These are phyloP conservation scores for Drosophila tani DNA, from an alignment of 1,140 invertebrate genomes.

Conservation along the genomic window DNA sequence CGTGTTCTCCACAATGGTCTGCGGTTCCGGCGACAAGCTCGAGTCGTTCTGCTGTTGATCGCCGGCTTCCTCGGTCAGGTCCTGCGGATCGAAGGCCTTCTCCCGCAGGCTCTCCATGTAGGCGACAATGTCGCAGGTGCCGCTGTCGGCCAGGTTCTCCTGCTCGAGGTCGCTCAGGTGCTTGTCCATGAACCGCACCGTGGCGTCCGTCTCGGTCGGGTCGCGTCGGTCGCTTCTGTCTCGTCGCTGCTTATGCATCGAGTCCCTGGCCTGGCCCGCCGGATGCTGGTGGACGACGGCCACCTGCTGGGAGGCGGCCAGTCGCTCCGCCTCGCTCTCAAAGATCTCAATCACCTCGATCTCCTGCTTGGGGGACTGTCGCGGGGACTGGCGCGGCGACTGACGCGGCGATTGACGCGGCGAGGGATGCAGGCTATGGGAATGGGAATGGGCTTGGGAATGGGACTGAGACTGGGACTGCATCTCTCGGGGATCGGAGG, in stretches of 20 bases:
- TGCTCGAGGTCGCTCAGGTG: slow-evolving; percentile 80
- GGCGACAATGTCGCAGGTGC: slow-evolving; percentile 81
- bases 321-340: slow-evolving; percentile 71
- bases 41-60: slow-evolving; percentile 83
- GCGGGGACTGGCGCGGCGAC: slow-evolving; percentile 74
- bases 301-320: slow-evolving; percentile 76
- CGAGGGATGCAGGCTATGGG: slow-evolving; percentile 48
- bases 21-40: slow-evolving; percentile 79
- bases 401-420: slow-evolving; percentile 55
- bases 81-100: slow-evolving; percentile 74
- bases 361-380: slow-evolving; percentile 81
- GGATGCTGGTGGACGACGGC: slow-evolving; percentile 77
- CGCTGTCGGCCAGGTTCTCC: slow-evolving; percentile 72
- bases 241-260: slow-evolving; percentile 47
- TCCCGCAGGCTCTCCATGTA: slow-evolving; percentile 84
- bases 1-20: slow-evolving; percentile 82
- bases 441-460: slow-evolving; percentile 17
- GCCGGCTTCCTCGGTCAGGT: slow-evolving; percentile 49
- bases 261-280: slow-evolving; percentile 45
- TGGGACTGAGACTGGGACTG: slow-evolving; percentile 24
- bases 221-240: slow-evolving; percentile 36
- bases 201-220: slow-evolving; percentile 55
- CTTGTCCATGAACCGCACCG: slow-evolving; percentile 75
- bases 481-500: slow-evolving; percentile 50
- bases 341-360: slow-evolving; percentile 84